phyloP scores from a whole-genome alignment of 2,797 vertebrate genomes.

The Naso thynnoides region DNA sequence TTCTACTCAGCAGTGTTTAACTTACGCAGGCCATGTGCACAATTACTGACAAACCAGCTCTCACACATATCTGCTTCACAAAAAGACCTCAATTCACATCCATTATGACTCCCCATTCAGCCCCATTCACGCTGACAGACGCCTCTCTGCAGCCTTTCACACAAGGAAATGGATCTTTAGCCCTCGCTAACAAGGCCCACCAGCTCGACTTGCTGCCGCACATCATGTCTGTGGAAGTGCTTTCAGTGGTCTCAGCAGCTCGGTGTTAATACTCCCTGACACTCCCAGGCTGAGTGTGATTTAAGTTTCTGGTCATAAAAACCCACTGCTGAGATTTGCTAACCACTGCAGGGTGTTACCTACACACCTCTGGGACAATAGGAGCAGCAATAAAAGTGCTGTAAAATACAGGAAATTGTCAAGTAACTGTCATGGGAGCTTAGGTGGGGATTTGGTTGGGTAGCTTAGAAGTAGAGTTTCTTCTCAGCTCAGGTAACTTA shows the following conservation, averaged over 20 bases:
- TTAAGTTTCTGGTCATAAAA: slow-evolving; percentile 69
- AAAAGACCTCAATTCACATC: slow-evolving; percentile 68
- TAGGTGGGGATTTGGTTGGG: slow-evolving; percentile 15
- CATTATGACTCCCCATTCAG: slow-evolving; percentile 60
- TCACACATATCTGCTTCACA: slow-evolving; percentile 40
- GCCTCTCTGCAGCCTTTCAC: slow-evolving; percentile 70
- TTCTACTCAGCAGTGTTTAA: slow-evolving; percentile 24
- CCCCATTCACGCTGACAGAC: slow-evolving; percentile 61
- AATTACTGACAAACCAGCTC: slow-evolving; percentile 39
- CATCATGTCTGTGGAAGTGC: slow-evolving; percentile 42
- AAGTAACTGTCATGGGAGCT: slow-evolving; percentile 49
- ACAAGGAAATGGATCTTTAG: slow-evolving; percentile 61
- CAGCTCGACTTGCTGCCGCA: slow-evolving; percentile 34
- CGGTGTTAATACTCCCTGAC: slow-evolving; percentile 69
- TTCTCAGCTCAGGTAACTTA: no score
- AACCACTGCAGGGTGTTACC: slow-evolving; percentile 68
- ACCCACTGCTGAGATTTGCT: slow-evolving; percentile 56
- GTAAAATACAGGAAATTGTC: slow-evolving; percentile 76
- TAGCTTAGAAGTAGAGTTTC: slow-evolving; percentile 4
- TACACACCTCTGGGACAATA: slow-evolving; percentile 74
- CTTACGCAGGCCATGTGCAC: slow-evolving; percentile 3
- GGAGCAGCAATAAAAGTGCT: slow-evolving; percentile 63
- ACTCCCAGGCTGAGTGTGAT: slow-evolving; percentile 56
- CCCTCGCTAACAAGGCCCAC: slow-evolving; percentile 61
- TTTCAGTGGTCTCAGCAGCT: slow-evolving; percentile 45